A percentile compares a stretch with the other conserved stretches of the same genome.
phyloP scores from a whole-genome alignment of 2,888 invertebrate species.

The Dichetophora obliterata region DNA sequence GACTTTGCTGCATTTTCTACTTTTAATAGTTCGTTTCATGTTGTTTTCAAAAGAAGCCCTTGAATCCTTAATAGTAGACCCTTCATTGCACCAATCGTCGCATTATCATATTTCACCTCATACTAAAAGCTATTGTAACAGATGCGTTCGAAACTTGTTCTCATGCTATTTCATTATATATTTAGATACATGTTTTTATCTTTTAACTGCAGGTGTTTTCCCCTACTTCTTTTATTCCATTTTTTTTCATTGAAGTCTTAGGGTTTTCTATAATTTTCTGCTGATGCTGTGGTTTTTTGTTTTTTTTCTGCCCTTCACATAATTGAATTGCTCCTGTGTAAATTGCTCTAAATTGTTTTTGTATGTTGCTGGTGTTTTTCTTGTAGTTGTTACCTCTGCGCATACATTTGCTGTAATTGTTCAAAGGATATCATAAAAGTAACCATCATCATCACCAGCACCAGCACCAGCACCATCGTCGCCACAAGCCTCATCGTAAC shows the following conservation, averaged over 20 bases:
- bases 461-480: neutral
- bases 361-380: slow-evolving; percentile 6
- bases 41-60: slow-evolving; percentile 8
- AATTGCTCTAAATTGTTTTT: neutral
- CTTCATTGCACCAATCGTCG: too few relatives aligned
- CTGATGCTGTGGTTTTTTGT: neutral
- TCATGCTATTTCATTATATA: slow-evolving; percentile 12
- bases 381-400: neutral
- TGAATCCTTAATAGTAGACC: slow-evolving; percentile 1
- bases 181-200: neutral
- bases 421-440: slow-evolving; percentile 20
- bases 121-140: neutral
- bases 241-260: neutral
- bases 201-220: slow-evolving; percentile 3
- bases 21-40: neutral
- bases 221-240: neutral
- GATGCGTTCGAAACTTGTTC: slow-evolving; percentile 1
- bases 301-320: neutral
- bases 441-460: neutral
- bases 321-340: slow-evolving; percentile 32
- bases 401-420: neutral
- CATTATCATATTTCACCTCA: too few relatives aligned
- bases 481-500: neutral
- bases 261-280: neutral
- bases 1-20: too few relatives aligned